These are phyloP conservation scores for Tetraneura akinire DNA, from an alignment of 1,140 invertebrate species.

Conservation along the genomic window DNA sequence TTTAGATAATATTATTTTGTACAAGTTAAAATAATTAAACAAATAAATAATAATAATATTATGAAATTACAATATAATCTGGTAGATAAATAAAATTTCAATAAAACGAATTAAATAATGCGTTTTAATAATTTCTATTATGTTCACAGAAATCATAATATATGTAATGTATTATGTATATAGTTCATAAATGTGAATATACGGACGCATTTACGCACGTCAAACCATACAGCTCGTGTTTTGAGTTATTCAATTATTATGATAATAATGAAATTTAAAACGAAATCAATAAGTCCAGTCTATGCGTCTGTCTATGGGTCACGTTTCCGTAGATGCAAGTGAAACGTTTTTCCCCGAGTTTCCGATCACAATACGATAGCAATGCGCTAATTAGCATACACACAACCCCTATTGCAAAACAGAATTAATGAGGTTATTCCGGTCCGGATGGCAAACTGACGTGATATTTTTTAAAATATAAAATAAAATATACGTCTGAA, in stretches of 20 bases:
- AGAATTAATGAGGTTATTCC: slow-evolving; percentile 42
- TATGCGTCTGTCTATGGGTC: slow-evolving; percentile 1
- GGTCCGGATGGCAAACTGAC: slow-evolving; percentile 34
- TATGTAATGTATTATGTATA: no score
- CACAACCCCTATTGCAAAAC: neutral
- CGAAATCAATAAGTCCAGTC: slow-evolving; percentile 13
- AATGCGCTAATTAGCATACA: slow-evolving; percentile 34
- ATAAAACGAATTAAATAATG: no score
- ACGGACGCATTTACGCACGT: no score
- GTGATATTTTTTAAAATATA: slow-evolving; percentile 44
- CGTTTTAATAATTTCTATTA: no score
- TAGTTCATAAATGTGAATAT: no score
- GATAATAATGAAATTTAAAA: slow-evolving; percentile 15
- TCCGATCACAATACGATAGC: slow-evolving; percentile 29
- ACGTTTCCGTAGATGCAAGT: slow-evolving; percentile 20
- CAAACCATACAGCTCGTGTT: no score
- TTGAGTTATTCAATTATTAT: slow-evolving; percentile 8
- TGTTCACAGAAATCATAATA: no score
- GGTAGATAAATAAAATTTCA: no score
- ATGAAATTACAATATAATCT: no score
- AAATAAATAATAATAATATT: no score
- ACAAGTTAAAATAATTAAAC: no score
- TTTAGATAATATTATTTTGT: no score
- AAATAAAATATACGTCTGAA: slow-evolving; percentile 41
- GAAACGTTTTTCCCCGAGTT: slow-evolving; percentile 30